Base-by-base conservation (phyloP, 2,888 invertebrate species). In the Escarpia spicata region DNA sequence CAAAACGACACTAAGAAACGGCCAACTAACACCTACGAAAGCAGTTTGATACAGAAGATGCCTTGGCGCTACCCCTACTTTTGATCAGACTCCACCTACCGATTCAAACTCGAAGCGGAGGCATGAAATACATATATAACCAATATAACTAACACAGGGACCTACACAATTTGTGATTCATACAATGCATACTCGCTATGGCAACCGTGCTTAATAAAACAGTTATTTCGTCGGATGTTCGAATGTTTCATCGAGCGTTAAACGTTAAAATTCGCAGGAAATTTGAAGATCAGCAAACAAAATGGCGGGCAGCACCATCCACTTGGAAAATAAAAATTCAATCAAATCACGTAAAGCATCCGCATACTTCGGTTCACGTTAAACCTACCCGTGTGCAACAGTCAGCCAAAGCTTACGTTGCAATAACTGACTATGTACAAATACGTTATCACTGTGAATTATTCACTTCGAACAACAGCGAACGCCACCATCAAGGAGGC, bases 401-500 rank as follows among this genome's bases (percentile, higher is more conserved):
- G 26, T 75, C 26, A 26, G 75, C 75, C 6, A 75, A 75, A 26
- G 19, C 2, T 75, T 26, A 26, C 75, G 75, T 75, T 75, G 75
- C 19, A 26, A 26, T 75, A 26, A 75, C 75, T 75, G 19, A 75
- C 19, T 75, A 75, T 19, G 75, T 75, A 75, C 75, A 75, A 75
- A 75, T 75, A 75, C 19, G 6, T 26, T 75, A 75, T 75, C 19
- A 75, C 75, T 19, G 75, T 26, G 75, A 75, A 75, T 75, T 75
- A 75, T 75, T 75, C 75, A 75, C 75, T 75, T 75, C 75, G 15
- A 26, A 75, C 75, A 6, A 75, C 75, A 75, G 93, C 60, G 93
- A 93, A 91, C 92, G 91, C 93, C 43, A 92, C 91, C 92, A 90
- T 92, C 93, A 92, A 93, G 93, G 93, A 91, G 92, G 93, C 93